Percentiles rank a stretch among this genome's conserved stretches.
Evolutionary conservation across 2,888 invertebrate species (phyloP).

Genomic region (Andrena haemorrhoa): DNA sequence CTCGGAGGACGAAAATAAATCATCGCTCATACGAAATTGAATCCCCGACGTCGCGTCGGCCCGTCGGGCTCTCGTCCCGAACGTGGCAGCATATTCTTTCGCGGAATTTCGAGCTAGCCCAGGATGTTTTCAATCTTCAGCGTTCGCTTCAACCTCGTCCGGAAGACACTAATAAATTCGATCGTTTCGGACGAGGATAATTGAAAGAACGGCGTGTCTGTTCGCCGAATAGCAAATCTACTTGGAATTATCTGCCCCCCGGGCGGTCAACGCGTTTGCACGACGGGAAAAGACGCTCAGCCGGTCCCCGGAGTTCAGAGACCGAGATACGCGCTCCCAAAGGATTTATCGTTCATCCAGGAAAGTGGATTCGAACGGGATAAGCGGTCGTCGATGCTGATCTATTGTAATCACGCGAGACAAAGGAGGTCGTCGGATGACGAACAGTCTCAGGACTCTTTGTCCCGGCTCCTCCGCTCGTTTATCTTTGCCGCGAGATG

Average conservation of each 20-base stretch:
- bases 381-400: conserved; percentile 66
- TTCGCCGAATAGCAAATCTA: background rate
- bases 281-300: background rate
- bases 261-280: background rate
- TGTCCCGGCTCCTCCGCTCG: conserved; percentile 67
- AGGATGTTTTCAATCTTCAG: conserved; percentile 20
- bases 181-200: background rate
- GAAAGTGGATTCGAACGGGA: conserved; percentile 64
- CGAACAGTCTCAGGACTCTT: conserved; percentile 61
- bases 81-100: conserved; percentile 14
- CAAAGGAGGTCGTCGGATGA: conserved; percentile 70
- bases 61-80: conserved; percentile 27
- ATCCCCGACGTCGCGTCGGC: conserved; percentile 55
- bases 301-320: background rate
- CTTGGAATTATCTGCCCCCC: background rate
- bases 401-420: conserved; percentile 69
- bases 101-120: conserved; percentile 10
- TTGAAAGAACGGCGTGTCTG: background rate
- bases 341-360: conserved; percentile 46
- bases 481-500: conserved; percentile 67
- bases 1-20: conserved; percentile 66
- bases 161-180: background rate
- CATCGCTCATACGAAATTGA: conserved; percentile 67
- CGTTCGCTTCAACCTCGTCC: background rate
- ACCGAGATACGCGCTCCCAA: conserved; percentile 7